Base-by-base conservation (phyloP, 2,888 invertebrate genomes). In the Metacarcinus magister region DNA sequence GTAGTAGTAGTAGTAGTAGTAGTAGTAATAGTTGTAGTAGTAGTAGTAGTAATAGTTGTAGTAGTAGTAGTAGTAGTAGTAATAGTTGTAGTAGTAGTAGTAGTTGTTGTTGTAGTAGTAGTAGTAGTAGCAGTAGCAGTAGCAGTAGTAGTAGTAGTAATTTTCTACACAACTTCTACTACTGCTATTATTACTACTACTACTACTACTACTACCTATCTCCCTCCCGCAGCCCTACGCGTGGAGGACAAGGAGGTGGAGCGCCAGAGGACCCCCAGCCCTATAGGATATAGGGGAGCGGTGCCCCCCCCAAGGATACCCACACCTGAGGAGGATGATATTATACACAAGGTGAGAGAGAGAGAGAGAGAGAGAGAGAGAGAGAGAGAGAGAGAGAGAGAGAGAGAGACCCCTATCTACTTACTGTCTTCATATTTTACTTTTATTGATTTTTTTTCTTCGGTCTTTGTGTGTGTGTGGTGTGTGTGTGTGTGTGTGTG, bases 201-300 rank as follows among this genome's bases (percentile, higher is more conserved):
- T 90, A 90, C 90, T 90, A 90, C 90, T 90, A 90, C 90, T 90
- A 90, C 90, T 90, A 90, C 90, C 7, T 28, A 7, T 16, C 94
- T 75, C n/a, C 7, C 23, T 16, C 94, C 92, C 43, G 28, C 94
- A 96, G 96, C 82, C 32, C 48, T 96, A 39, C 90, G 96, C 5
- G 96, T 96, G 82, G 96, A 95, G 19, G 95, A 96, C 2, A 48
- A 39, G 75, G 92, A 46, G 2, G 46, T 19, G 10, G 96, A 96
- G n/a, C 60, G 96, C 13, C 95, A 95, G 96, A 0, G 96, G n/a
- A 96, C 96, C 44, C 96, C 96, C 94, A 96, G 96, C 94, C 96
- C 94, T 32, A 94, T 92, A 19, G 96, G 96, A 82, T 94, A 94
- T 82, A 19, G 96, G 94, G 96, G 94, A 16, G 92, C 39, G 75